A percentile compares a stretch with the other conserved stretches of the same genome.
Evolutionary conservation across 2,888 invertebrate species (phyloP).

Genomic region (Lithophane semibrunnea): DNA sequence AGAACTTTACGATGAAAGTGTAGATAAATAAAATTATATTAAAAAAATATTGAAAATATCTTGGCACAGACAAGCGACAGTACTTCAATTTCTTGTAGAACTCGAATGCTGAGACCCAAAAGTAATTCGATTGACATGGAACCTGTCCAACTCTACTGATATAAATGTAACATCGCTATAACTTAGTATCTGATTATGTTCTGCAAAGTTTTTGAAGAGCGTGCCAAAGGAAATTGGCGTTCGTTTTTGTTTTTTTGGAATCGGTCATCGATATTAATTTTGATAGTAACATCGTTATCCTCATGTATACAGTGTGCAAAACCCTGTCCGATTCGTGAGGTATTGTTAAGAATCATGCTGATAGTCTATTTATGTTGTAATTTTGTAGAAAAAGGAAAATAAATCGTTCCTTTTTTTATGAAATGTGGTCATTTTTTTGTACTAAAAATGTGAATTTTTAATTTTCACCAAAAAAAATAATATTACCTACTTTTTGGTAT

Average conservation of each 20-base stretch:
- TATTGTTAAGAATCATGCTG: too few species aligned
- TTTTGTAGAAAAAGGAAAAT: too few species aligned
- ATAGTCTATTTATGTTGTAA: too few species aligned
- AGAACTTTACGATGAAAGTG: too few species aligned
- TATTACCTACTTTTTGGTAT: too few species aligned
- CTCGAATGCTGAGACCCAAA: conserved; percentile 18
- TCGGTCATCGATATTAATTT: conserved; percentile 1
- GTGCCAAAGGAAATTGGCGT: conserved; percentile 39
- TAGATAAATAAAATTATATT: too few species aligned
- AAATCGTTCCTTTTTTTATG: too few species aligned
- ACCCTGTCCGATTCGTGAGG: too few species aligned
- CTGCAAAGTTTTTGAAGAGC: conserved; percentile 25
- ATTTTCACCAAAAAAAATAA: too few species aligned
- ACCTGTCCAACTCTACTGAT: conserved; percentile 36
- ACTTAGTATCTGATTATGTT: conserved; percentile 44
- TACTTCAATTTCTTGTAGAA: conserved; percentile 25
- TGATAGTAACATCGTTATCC: not conserved
- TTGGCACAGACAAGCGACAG: conserved; percentile 28
- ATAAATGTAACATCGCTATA: conserved; percentile 47
- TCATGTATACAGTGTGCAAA: too few species aligned
- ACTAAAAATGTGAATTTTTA: too few species aligned
- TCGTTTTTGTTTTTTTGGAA: not conserved
- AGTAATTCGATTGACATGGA: conserved; percentile 47
- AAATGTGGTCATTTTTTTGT: too few species aligned
- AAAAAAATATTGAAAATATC: not conserved